Conservation (phyloP, 2,797 vertebrate species). For the Kryptolebias ocellatus region DNA sequence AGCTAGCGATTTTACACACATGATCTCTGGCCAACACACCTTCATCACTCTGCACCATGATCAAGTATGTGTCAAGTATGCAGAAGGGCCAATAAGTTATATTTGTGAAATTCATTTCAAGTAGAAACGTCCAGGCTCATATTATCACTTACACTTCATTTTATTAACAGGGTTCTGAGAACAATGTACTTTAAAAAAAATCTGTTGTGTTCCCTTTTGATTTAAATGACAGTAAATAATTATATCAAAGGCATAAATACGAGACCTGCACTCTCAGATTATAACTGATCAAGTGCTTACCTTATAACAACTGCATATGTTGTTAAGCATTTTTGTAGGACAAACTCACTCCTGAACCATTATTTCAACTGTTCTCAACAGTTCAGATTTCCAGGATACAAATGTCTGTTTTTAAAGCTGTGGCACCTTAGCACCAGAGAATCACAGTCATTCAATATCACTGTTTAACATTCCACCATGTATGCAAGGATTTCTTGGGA, state of each 20-base stretch:
- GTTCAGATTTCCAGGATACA: background rate
- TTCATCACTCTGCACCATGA: constrained; percentile 17
- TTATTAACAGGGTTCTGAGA: background rate
- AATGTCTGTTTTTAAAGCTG: background rate
- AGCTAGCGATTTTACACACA: constrained; percentile 21
- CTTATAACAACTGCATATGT: no score
- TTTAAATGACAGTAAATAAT: background rate
- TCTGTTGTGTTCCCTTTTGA: background rate
- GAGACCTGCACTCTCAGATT: no score
- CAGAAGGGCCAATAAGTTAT: constrained; percentile 3
- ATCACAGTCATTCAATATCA: background rate
- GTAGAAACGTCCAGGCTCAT: background rate
- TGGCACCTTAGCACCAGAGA: background rate
- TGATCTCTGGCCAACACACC: constrained; percentile 16
- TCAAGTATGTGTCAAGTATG: constrained; percentile 1
- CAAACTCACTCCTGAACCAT: no score
- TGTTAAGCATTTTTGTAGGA: no score
- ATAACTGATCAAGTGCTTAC: no score
- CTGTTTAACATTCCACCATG: background rate
- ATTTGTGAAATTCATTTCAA: constrained; percentile 2
- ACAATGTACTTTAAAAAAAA: background rate
- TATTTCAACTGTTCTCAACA: no score
- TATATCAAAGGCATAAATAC: no score
- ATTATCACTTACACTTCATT: background rate
- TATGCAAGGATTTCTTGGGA: background rate